Evolutionary conservation across 2,888 invertebrate species (phyloP), one percentile per base, ranked within the genome.

Genomic region (Neoascia interrupta): DNA sequence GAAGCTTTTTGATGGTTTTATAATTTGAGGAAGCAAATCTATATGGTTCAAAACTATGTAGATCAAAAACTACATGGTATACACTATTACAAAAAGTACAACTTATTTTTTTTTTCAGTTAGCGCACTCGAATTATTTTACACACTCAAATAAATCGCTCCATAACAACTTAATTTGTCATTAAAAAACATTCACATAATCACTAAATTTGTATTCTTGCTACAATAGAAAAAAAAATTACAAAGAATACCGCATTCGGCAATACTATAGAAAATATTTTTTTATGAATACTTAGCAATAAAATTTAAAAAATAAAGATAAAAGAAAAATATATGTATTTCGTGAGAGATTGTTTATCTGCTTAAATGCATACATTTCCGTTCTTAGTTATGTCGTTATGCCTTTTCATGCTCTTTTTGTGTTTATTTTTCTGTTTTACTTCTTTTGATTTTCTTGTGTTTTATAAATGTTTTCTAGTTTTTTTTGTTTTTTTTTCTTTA

Each of bases 301-400:
- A 49, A 31, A 39, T 19, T 36, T 37, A 43, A 18, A 58, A 56
- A 54, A 63, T 69, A 68, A 31, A 69, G 37, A 70, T 19, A 43
- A 43, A 53, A 61, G 15, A 49, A 43, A 21, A 68, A 63, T 37
- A 39, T 26, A 21, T 5, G 19, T 6, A 18, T 31, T 75, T 45
- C 43, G 49, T 70, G 61, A 63, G 61, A 63, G 61, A 75, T 72
- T 69, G 47, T 51, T 69, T 49, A 53, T 47, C 56, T 72, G 45
- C 56, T 60, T 73, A 79, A 79, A 79, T 79, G 79, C 79, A 79
- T 63, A 73, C 73, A 79, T 73, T 73, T 73, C 56, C 79, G 61
- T 73, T 79, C 68, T 73, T 72, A 72, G 58, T 53, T 79, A 68
- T 73, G 79, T 79, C 61, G 49, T 66, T 66, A 51, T 68, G 73